A percentile compares a stretch with the other conserved stretches of the same genome.
Conservation (phyloP, 2,888 invertebrate species). For the Parnassius mnemosyne region DNA sequence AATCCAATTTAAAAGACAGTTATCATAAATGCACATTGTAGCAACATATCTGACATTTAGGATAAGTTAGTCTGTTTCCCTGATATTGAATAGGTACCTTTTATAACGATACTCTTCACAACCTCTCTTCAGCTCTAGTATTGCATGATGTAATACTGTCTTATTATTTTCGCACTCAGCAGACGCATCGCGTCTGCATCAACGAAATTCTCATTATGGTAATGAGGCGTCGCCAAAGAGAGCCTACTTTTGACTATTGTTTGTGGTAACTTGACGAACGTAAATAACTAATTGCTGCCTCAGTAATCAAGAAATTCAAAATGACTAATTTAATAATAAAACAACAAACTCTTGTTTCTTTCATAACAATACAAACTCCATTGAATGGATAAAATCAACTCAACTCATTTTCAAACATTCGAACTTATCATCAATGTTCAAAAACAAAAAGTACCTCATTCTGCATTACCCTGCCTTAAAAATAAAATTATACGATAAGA, state of each 20-base stretch:
- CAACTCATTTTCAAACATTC: conserved; percentile 78
- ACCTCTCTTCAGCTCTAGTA: conserved; percentile 74
- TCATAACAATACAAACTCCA: conserved; percentile 78
- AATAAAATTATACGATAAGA: conserved; percentile 75
- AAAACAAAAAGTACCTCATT: conserved; percentile 75
- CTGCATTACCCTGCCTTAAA: conserved; percentile 79
- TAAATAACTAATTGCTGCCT: conserved; percentile 75
- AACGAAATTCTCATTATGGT: neutral
- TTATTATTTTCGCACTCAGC: conserved; percentile 30
- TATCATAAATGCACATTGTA: conserved; percentile 78
- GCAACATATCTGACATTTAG: conserved; percentile 65
- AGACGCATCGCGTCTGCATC: conserved; percentile 8
- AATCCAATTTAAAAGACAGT: conserved; percentile 73
- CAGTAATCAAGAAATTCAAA: conserved; percentile 64
- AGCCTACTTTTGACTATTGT: conserved; percentile 74
- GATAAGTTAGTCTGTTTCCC: conserved; percentile 74
- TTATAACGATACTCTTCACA: conserved; percentile 77
- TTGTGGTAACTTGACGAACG: conserved; percentile 74
- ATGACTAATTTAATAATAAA: conserved; percentile 69
- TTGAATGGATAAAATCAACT: conserved; percentile 77
- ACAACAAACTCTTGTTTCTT: conserved; percentile 75
- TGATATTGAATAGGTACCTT: conserved; percentile 79
- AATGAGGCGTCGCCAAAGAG: conserved; percentile 66
- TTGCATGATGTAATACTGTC: conserved; percentile 71
- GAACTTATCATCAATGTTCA: conserved; percentile 73